A percentile compares a stretch with the other conserved stretches of the same genome.
Evolutionary conservation across 2,888 invertebrate genomes (phyloP).

Genomic region (Notodonta ziczac): DNA sequence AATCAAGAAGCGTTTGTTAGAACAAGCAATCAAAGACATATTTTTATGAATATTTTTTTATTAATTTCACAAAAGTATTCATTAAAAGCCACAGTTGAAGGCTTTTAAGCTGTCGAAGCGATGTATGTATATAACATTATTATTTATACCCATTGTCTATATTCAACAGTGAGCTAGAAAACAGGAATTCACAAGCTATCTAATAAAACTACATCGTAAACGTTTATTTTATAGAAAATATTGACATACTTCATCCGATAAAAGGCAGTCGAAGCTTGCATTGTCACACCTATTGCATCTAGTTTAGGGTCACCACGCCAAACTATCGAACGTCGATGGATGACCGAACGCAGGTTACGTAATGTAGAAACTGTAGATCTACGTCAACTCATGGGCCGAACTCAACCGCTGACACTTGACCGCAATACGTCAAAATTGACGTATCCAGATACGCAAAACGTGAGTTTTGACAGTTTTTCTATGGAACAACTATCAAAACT

Average conservation of each 20-base stretch:
- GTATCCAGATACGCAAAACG: no score
- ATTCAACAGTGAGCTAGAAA: conserved; percentile 71
- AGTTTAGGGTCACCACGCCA: conserved; percentile 19
- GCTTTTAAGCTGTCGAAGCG: conserved; percentile 84
- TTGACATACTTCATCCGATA: conserved; percentile 70
- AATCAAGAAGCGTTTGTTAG: background rate
- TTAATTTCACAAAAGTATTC: conserved; percentile 84
- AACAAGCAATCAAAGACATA: conserved; percentile 28
- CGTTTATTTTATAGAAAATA: conserved; percentile 80
- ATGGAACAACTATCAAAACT: no score
- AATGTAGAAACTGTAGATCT: no score
- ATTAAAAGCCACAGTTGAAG: conserved; percentile 84
- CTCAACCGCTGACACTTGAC: no score
- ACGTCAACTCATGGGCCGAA: no score
- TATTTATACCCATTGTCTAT: conserved; percentile 53
- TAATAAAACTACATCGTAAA: conserved; percentile 73
- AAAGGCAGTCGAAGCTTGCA: conserved; percentile 76
- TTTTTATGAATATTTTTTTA: conserved; percentile 75
- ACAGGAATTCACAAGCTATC: conserved; percentile 76
- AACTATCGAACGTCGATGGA: no score
- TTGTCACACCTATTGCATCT: conserved; percentile 65
- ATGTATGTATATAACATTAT: conserved; percentile 57
- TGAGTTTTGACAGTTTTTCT: no score
- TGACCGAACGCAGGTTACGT: no score
- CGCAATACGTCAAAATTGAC: no score